Evolutionary conservation across 2,888 invertebrate genomes (phyloP), one percentile per base, ranked within the genome.

Genomic region (Periphyllus acericola): DNA sequence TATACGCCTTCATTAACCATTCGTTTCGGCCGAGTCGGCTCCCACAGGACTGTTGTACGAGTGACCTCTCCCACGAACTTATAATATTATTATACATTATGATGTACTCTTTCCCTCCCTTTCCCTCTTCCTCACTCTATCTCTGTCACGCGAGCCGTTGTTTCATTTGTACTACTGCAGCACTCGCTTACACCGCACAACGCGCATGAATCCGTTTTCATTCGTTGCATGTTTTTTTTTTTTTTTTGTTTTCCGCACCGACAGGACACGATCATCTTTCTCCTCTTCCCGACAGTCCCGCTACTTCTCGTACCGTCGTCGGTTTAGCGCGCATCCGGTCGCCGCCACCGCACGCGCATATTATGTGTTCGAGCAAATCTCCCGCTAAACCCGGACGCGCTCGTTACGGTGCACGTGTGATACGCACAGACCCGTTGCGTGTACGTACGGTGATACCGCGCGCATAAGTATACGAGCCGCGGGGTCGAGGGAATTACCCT

Each of bases 51-150:
- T 32, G 32, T 52, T 78, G 55, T 55, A 32, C 32, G 34, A 21
- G n/a, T 83, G 84, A 84, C 84, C 84, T 85, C 84, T 85, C 84
- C 68, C 84, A 85, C 84, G 84, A 66, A 78, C 84, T 60, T 14
- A 34, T 32, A 25, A 21, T 32, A 11, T 14, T 17, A 46, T 46
- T 36, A 36, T 6, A 6, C 14, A 46, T 46, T 14, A 46, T 46
- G 46, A 14, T 46, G 46, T 46, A 46, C 46, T 11, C 11, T 40
- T 46, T 14, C 14, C 0, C 46, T 46, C 3, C 34, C 52, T 29
- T 5, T 0, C 32, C 3, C 46, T 60, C 55, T 34, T 11, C 19
- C 66, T 36, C 14, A 72, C n/a, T 34, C 40, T 25, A 32, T 40
- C 60, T 25, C 60, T 11, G 3, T 32, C 68, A 11, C 71, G 71